Evolutionary conservation across 2,113 vertebrate genomes (phyloP), one percentile per base, ranked within the genome.

Genomic region (Eublepharis macularius): DNA sequence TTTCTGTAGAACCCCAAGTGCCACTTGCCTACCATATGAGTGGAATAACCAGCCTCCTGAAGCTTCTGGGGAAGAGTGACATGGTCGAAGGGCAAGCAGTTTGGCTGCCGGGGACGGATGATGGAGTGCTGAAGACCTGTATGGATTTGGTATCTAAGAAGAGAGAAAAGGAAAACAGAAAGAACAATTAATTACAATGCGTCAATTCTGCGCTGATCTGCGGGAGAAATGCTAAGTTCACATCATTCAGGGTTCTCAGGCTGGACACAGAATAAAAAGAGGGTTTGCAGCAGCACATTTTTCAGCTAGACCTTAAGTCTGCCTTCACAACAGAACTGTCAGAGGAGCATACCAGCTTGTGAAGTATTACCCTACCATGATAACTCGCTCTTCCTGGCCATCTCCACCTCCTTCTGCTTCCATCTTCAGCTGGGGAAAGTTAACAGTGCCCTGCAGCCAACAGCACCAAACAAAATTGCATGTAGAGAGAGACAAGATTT

Each of bases 21-120:
- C 99, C 99, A 99, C 88, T 99, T 99, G 83, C 99, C 99, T 17
- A 99, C 98, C 98, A 99, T 99, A 94, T 99, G 99, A 0, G 98
- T 99, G 85, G 98, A 96, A 89, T 99, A 99, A 54, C 99, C 98
- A 0, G 97, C 97, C 87, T 98, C 96, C 94, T 98, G 98, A 80
- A 99, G 96, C 85, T 97, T 98, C 95, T 99, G 98, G 0, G 99
- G 98, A 85, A 99, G 94, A 0, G 98, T 99, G 83, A 98, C 96
- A 93, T 97, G 98, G 93, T 98, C 95, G 0, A 99, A 96, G 41
- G 99, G 99, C 87, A 99, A 92, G 94, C 99, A 99, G 95, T 98
- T 99, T 87, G 99, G 98, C 92, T 99, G 99, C 51, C 97, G 96
- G 2, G 98, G 98, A 24, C 98, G 98, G 92, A 99, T 99, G 90